A percentile compares a stretch with the other conserved stretches of the same genome.
Conservation (phyloP, 1,140 invertebrate species). For the Diorhabda elongata region DNA sequence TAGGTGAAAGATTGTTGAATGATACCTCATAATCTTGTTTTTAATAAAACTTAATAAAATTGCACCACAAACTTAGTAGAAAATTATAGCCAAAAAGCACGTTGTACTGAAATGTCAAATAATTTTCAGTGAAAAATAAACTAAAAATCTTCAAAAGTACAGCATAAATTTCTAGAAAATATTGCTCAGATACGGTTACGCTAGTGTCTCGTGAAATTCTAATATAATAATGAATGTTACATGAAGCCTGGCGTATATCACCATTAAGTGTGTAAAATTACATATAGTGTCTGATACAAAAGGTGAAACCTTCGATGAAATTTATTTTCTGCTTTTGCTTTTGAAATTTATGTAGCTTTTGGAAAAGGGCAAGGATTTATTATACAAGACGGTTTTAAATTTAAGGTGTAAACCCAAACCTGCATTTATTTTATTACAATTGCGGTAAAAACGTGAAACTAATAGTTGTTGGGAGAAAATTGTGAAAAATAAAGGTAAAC, state of each 20-base stretch:
- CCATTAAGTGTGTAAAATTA: slow-evolving; percentile 2
- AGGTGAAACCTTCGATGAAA: neutral
- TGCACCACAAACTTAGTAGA: too few relatives aligned
- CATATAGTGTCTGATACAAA: slow-evolving; percentile 1
- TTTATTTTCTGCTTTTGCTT: neutral
- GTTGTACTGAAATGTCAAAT: neutral
- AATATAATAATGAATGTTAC: slow-evolving; percentile 3
- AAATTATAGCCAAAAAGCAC: too few relatives aligned
- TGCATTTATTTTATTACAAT: too few relatives aligned
- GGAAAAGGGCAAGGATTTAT: neutral
- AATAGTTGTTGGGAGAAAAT: too few relatives aligned
- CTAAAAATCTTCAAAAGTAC: neutral
- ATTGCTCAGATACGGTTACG: slow-evolving; percentile 1
- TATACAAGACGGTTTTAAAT: neutral
- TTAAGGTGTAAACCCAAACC: too few relatives aligned
- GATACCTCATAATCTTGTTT: too few relatives aligned
- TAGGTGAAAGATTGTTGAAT: too few relatives aligned
- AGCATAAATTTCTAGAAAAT: neutral
- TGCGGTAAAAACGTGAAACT: too few relatives aligned
- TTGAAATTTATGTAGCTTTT: neutral
- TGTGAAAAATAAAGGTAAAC: too few relatives aligned
- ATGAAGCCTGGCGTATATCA: slow-evolving; percentile 1
- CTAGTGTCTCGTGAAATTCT: neutral
- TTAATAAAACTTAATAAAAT: too few relatives aligned
- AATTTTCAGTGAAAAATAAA: neutral